Percentiles rank a stretch among this genome's conserved stretches.
phyloP scores from a whole-genome alignment of 2,113 vertebrate genomes.

The Nerophis ophidion region DNA sequence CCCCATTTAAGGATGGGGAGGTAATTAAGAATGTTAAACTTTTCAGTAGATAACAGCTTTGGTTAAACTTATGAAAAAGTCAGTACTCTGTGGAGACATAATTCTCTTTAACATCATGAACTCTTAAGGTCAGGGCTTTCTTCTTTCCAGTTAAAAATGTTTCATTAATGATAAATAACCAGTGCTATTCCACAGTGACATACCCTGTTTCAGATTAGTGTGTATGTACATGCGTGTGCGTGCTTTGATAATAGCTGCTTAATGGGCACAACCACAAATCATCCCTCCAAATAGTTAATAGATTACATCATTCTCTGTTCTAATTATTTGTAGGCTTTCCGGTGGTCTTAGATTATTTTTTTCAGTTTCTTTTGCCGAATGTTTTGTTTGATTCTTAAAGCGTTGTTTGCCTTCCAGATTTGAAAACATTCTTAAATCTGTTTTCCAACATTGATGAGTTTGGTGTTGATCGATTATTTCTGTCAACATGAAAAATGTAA shows the following conservation, averaged over 20 bases:
- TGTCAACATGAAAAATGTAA: conserved; percentile 27
- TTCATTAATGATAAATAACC: conserved; percentile 19
- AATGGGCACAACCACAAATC: background rate
- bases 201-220: conserved; percentile 19
- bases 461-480: conserved; percentile 20
- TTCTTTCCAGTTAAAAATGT: conserved; percentile 15
- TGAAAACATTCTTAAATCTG: conserved; percentile 18
- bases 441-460: conserved; percentile 30
- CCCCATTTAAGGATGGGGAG: conserved; percentile 19
- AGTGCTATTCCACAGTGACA: conserved; percentile 9
- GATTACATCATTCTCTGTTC: conserved; percentile 5
- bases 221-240: background rate
- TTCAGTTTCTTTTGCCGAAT: background rate
- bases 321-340: background rate
- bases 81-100: conserved; percentile 12
- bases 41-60: conserved; percentile 18
- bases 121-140: conserved; percentile 12
- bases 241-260: conserved; percentile 34
- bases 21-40: conserved; percentile 27
- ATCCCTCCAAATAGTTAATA: background rate
- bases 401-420: conserved; percentile 13
- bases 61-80: conserved; percentile 35
- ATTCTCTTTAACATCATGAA: conserved; percentile 13
- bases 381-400: background rate
- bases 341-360: background rate